Base-by-base conservation (phyloP, 1,140 invertebrate species). In the Macrostomum lignano region DNA sequence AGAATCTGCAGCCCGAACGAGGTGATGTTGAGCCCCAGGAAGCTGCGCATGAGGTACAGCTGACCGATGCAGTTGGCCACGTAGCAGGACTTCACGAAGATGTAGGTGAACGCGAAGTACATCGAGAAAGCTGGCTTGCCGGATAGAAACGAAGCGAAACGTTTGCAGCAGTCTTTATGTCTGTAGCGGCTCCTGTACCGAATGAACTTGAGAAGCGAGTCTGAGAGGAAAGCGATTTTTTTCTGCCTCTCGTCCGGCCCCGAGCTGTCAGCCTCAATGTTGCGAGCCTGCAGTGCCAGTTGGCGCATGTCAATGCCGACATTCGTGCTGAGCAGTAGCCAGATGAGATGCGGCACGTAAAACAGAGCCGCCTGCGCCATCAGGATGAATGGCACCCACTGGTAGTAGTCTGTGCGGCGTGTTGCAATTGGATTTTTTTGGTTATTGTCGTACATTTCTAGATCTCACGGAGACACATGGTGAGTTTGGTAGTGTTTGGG, bases 11-110 rank as follows among this genome's bases (percentile, higher is more conserved):
- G 32, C 3, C 38, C 38, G 25, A 37, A 39, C 15, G 33, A 31
- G 11, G 31, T 32, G 37, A 58, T 64, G 28, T 63, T 54, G 28
- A 51, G 55, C 15, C 58, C 59, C 17, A 64, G 42, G 37, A 63
- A 62, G 25, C 47, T 45, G 43, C 64, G 61, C 33, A 64, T 43
- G 38, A 64, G 46, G 42, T 63, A 64, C 15, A 64, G 45, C 42
- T 64, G 62, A 19, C 57, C 53, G 21, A 64, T 52, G 17, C 56
- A 58, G 44, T 64, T 64, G n/a, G 46, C 43, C 25, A 64, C 48
- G 40, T 63, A 64, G 17, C 62, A 40, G 17, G 55, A 32, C 44
- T 64, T 64, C 26, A 62, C 57, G 34, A 61, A 46, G 19, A 64
- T 46, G 42, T 64, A 64, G 17, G 58, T 45, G 3, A 42, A 42